Conservation (phyloP, 2,888 invertebrate genomes). For the Hofmannophila pseudospretella region DNA sequence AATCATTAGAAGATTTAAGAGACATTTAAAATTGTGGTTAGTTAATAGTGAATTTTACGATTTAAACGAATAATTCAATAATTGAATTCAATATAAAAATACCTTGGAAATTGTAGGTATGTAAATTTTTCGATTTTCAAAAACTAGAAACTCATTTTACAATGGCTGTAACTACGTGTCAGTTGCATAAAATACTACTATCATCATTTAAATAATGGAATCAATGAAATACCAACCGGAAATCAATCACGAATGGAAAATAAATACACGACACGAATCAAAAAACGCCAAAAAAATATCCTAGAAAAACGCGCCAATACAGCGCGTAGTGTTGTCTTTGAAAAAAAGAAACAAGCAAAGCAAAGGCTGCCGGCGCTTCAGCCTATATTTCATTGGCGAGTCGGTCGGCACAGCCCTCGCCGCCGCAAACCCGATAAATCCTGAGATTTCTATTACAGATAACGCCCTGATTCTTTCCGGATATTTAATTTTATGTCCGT, state of each 20-base stretch:
- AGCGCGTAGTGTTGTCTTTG: constrained; percentile 33
- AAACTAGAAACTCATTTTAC: too few species aligned
- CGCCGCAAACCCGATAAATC: constrained; percentile 68
- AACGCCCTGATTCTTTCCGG: constrained; percentile 67
- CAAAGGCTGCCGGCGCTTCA: constrained; percentile 36
- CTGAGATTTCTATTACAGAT: constrained; percentile 75
- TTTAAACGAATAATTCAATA: too few species aligned
- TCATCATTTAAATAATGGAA: too few species aligned
- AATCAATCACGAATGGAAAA: constrained; percentile 26
- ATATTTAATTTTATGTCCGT: constrained; percentile 69
- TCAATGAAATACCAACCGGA: too few species aligned
- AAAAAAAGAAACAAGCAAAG: constrained; percentile 33
- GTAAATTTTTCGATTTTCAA: too few species aligned
- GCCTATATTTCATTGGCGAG: constrained; percentile 65
- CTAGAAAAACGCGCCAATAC: constrained; percentile 40
- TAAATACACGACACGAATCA: constrained; percentile 20
- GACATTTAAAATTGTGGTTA: too few species aligned
- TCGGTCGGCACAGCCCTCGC: constrained; percentile 38
- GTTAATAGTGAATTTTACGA: too few species aligned
- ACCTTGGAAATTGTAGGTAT: too few species aligned
- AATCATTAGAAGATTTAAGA: too few species aligned
- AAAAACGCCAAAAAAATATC: constrained; percentile 21
- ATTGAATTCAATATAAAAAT: too few species aligned
- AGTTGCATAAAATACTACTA: too few species aligned
- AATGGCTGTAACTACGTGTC: too few species aligned